Evolutionary conservation across 2,113 vertebrate genomes (phyloP), one percentile per base, ranked within the genome.

Genomic region (Rhineura floridana): DNA sequence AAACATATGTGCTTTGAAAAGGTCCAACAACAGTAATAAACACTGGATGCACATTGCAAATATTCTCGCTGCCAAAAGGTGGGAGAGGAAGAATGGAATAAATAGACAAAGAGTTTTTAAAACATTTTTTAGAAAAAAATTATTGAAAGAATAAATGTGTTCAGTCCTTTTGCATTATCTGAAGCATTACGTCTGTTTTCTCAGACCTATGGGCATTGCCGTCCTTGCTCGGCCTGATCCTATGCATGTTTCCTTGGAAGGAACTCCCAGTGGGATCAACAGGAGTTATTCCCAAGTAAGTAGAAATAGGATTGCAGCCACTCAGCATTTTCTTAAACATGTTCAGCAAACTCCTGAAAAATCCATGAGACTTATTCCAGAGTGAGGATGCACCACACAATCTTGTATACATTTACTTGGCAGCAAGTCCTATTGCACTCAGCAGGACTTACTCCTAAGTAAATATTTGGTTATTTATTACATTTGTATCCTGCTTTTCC

Each of bases 1-100:
- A 95, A 95, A 91, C 96, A 96, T 91, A 95, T 95, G 95, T 94
- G 83, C 48, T 89, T 94, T 90, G 84, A 87, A 89, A 92, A 50
- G 25, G 25, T 83, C 55, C 55, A 65, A 80, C 91, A 91, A 88
- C 69, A 92, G 91, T 89, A 95, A 93, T 90, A 94, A 96, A 92
- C 90, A 93, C 8, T 72, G 83, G 63, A 88, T 93, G 52, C 84
- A 92, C 91, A 88, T 94, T 89, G 81, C 91, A 93, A 93, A 91
- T 3, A 81, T 89, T 85, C 87, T 77, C 80, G 82, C 65, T 87
- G 83, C 89, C 93, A 93, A 88, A 59, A 62, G 76, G 50, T 88
- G 82, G n/a, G n/a, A 33, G 62, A 63, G 55, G 6, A 55, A 63
- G 30, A 75, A 76, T 44, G n/a, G 30, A 63, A 70, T 63, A 73